Conservation (phyloP, 2,888 invertebrate genomes). For the Andrena trimmerana region DNA sequence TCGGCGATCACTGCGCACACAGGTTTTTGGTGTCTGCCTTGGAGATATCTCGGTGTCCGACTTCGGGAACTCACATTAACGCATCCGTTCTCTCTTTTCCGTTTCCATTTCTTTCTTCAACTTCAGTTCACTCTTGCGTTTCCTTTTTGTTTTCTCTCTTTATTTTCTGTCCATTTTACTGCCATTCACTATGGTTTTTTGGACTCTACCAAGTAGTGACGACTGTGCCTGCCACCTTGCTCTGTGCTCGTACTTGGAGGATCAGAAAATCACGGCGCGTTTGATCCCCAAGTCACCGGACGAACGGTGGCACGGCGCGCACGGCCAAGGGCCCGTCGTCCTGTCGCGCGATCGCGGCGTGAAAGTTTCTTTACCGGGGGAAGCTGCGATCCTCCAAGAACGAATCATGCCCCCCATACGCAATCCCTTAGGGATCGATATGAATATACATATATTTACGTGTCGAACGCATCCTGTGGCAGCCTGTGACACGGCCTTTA, state of each 20-base stretch:
- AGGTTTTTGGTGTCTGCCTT: conserved; percentile 57
- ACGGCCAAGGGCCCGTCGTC: background rate
- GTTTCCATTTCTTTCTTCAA: conserved; percentile 53
- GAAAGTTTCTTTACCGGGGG: conserved; percentile 17
- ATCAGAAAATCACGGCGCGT: conserved; percentile 75
- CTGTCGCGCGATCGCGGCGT: background rate
- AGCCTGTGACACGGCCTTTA: conserved; percentile 42
- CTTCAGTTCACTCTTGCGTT: conserved; percentile 48
- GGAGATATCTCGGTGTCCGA: conserved; percentile 59
- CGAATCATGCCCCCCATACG: conserved; percentile 74
- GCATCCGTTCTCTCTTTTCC: conserved; percentile 57
- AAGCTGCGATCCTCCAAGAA: conserved; percentile 80
- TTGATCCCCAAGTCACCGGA: conserved; percentile 74
- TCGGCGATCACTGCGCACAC: background rate
- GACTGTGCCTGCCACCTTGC: conserved; percentile 83
- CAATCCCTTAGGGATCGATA: conserved; percentile 79
- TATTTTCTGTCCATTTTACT: conserved; percentile 46
- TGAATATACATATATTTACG: conserved; percentile 68
- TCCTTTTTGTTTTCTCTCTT: conserved; percentile 38
- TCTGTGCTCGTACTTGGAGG: conserved; percentile 81
- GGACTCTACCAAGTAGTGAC: conserved; percentile 78
- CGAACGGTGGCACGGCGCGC: conserved; percentile 63
- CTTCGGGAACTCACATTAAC: conserved; percentile 48
- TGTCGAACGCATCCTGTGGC: conserved; percentile 50
- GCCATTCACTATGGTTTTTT: conserved; percentile 73